These are phyloP conservation scores for Lutraria rhynchaena DNA, from an alignment of 1,140 invertebrate species.

Conservation along the genomic window DNA sequence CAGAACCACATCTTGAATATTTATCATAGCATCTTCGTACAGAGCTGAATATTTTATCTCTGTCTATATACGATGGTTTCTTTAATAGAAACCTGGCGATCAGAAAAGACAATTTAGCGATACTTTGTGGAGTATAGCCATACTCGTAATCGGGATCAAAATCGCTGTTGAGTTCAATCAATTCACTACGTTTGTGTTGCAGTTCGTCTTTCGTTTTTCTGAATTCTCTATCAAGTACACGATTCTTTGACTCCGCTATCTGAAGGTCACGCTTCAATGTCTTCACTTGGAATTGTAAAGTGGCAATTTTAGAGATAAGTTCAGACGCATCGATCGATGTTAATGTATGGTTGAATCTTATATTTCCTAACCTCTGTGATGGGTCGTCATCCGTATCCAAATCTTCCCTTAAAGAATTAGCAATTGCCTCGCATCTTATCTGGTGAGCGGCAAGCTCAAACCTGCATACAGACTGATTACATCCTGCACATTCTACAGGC, in stretches of 20 bases:
- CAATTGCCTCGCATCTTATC: slow-evolving; percentile 74
- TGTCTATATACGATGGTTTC: slow-evolving; percentile 74
- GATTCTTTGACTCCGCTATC: slow-evolving; percentile 72
- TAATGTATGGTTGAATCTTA: slow-evolving; percentile 41
- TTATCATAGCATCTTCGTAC: slow-evolving; percentile 74
- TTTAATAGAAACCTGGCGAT: slow-evolving; percentile 73
- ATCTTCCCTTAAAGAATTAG: slow-evolving; percentile 61
- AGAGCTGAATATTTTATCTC: slow-evolving; percentile 70
- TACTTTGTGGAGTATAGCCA: slow-evolving; percentile 72
- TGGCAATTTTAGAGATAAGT: slow-evolving; percentile 67
- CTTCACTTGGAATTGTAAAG: slow-evolving; percentile 71
- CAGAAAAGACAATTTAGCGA: slow-evolving; percentile 73
- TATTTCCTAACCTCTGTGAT: slow-evolving; percentile 22
- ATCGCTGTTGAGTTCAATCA: slow-evolving; percentile 68
- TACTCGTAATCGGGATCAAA: slow-evolving; percentile 76
- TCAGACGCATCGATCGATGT: slow-evolving; percentile 64
- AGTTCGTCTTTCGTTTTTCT: slow-evolving; percentile 70
- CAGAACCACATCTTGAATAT: slow-evolving; percentile 64
- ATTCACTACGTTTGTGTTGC: slow-evolving; percentile 67
- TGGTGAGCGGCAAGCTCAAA: slow-evolving; percentile 75
- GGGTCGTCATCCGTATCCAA: slow-evolving; percentile 18
- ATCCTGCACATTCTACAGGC: slow-evolving; percentile 75
- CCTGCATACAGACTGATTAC: slow-evolving; percentile 67
- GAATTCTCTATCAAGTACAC: slow-evolving; percentile 68
- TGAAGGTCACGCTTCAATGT: slow-evolving; percentile 71